These are phyloP conservation scores for Platycheirus rosarum DNA, from an alignment of 2,888 invertebrate genomes.

Conservation along the genomic window DNA sequence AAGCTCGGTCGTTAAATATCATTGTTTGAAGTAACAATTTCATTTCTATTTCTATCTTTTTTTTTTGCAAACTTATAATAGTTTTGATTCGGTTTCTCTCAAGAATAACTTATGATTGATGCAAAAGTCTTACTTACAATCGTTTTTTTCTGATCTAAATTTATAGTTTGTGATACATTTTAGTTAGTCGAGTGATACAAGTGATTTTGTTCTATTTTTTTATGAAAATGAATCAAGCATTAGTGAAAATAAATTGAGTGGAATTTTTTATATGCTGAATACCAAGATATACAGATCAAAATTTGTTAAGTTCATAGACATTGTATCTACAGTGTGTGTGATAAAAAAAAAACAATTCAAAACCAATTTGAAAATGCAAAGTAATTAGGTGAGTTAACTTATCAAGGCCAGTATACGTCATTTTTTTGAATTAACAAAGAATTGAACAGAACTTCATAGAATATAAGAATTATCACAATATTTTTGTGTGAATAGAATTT, in stretches of 20 bases:
- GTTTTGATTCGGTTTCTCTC: not conserved
- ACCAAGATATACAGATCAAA: conserved; percentile 15
- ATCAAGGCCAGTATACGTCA: not conserved
- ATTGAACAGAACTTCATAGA: not conserved
- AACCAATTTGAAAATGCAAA: conserved; percentile 6
- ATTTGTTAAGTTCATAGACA: not conserved
- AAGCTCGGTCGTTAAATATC: conserved; percentile 45
- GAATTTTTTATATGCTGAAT: conserved; percentile 15
- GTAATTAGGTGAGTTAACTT: not conserved
- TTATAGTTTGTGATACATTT: conserved; percentile 21
- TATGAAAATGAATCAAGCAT: conserved; percentile 6
- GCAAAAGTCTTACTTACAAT: too few relatives aligned
- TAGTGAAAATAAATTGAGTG: conserved; percentile 10
- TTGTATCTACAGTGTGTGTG: conserved; percentile 3
- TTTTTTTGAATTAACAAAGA: not conserved
- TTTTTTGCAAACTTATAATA: not conserved
- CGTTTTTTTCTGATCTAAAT: conserved; percentile 35
- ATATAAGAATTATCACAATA: not conserved
- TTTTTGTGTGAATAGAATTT: not conserved
- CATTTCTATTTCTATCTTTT: not conserved
- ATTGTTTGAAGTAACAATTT: conserved; percentile 7
- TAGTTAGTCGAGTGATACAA: not conserved
- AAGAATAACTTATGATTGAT: not conserved
- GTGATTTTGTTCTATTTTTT: conserved; percentile 4
- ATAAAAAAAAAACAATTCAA: not conserved